These are phyloP conservation scores for Oscheius sp. DNA, from an alignment of 1,140 invertebrate genomes.

Conservation along the genomic window DNA sequence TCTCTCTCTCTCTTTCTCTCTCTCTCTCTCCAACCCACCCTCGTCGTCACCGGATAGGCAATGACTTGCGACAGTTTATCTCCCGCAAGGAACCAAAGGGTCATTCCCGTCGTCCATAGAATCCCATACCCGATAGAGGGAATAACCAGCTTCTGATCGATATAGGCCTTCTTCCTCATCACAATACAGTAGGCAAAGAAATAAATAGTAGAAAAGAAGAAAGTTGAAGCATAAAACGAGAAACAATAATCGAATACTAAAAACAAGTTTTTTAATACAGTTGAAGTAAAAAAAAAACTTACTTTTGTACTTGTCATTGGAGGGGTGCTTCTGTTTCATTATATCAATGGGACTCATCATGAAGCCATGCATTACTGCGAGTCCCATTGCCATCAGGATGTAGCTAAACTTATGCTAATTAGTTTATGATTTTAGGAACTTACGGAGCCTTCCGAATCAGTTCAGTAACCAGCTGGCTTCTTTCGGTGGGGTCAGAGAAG, in stretches of 20 bases:
- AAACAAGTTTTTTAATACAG: slow-evolving; percentile 21
- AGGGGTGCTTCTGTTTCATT: slow-evolving; percentile 46
- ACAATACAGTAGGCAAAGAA: slow-evolving; percentile 48
- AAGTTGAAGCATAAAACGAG: slow-evolving; percentile 52
- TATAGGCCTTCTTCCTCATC: slow-evolving; percentile 34
- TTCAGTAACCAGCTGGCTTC: neutral
- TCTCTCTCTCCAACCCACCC: slow-evolving; percentile 41
- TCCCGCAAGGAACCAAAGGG: slow-evolving; percentile 50
- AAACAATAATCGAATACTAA: slow-evolving; percentile 54
- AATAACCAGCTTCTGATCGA: slow-evolving; percentile 43
- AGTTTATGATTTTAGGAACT: neutral
- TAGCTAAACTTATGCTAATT: slow-evolving; percentile 18
- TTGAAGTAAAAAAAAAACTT: neutral
- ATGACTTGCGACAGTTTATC: slow-evolving; percentile 49
- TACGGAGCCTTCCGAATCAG: slow-evolving; percentile 5
- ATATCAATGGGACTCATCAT: slow-evolving; percentile 56
- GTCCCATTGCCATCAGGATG: slow-evolving; percentile 40
- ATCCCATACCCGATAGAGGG: slow-evolving; percentile 52
- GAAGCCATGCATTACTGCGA: slow-evolving; percentile 51
- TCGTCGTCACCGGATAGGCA: slow-evolving; percentile 52
- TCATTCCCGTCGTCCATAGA: slow-evolving; percentile 48
- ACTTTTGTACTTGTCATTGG: slow-evolving; percentile 45
- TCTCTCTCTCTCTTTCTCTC: too few relatives aligned
- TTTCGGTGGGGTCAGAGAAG: too few relatives aligned
- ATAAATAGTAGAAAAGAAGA: slow-evolving; percentile 54